Conservation (phyloP, 2,888 invertebrate species). For the Criorhina ranunculi region DNA sequence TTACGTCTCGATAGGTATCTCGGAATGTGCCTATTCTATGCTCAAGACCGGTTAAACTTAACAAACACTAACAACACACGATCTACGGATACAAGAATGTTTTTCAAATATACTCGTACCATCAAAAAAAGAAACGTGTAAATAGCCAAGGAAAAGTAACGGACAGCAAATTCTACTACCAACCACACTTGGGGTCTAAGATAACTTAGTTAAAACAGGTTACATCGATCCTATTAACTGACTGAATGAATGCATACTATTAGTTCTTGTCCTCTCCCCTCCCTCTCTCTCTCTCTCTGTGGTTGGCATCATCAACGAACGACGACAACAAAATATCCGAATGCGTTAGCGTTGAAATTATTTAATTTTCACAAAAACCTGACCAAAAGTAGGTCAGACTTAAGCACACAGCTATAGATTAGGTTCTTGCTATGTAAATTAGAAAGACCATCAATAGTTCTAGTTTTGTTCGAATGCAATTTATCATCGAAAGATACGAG, state of each 20-base stretch:
- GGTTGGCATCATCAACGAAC: neutral
- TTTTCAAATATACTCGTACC: conserved; percentile 43
- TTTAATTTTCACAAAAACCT: conserved; percentile 68
- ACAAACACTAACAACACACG: conserved; percentile 18
- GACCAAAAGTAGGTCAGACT: conserved; percentile 61
- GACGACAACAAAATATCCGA: conserved; percentile 51
- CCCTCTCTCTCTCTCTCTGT: too few relatives aligned
- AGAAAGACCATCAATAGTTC: neutral
- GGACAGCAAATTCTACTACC: conserved; percentile 19
- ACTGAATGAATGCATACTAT: neutral
- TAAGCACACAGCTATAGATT: conserved; percentile 11
- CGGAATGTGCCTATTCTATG: conserved; percentile 61
- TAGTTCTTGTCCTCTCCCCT: neutral
- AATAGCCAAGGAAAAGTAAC: conserved; percentile 37
- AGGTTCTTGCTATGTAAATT: conserved; percentile 55
- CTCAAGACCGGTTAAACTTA: conserved; percentile 47
- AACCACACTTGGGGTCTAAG: conserved; percentile 3
- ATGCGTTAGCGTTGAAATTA: conserved; percentile 54
- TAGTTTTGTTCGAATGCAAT: neutral
- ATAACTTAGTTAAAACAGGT: conserved; percentile 61
- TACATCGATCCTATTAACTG: conserved; percentile 52
- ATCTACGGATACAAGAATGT: conserved; percentile 60
- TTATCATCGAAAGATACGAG: neutral
- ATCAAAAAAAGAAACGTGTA: conserved; percentile 24
- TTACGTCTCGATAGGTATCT: conserved; percentile 62